These are phyloP conservation scores for Clinocottus analis DNA, from an alignment of 2,113 vertebrate species.

Conservation along the genomic window DNA sequence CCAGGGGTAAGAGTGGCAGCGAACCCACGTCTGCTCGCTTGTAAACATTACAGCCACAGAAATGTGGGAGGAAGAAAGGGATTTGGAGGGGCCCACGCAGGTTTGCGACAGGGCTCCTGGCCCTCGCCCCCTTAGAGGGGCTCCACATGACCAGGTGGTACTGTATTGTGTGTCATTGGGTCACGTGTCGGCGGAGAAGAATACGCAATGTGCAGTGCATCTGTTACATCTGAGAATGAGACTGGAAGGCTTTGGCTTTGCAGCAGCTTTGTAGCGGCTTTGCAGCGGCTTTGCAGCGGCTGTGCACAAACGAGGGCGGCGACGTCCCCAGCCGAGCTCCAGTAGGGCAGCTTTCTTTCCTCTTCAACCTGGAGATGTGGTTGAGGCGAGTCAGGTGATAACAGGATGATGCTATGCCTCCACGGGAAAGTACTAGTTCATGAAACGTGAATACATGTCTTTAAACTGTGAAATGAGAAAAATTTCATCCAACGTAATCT, in stretches of 20 bases:
- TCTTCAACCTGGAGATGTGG: neutral
- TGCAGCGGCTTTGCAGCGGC: slow-evolving; percentile 3
- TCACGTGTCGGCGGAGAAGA: slow-evolving; percentile 8
- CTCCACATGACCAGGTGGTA: slow-evolving; percentile 70
- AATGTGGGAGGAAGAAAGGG: slow-evolving; percentile 70
- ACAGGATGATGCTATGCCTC: neutral
- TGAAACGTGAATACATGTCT: neutral
- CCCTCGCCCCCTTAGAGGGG: slow-evolving; percentile 39
- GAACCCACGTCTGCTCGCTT: slow-evolving; percentile 65
- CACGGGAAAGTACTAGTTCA: neutral
- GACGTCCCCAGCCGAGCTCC: neutral
- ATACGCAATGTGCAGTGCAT: slow-evolving; percentile 45
- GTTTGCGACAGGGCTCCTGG: slow-evolving; percentile 54
- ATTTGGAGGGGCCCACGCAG: slow-evolving; percentile 70
- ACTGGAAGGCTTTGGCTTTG: neutral
- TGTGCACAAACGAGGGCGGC: neutral
- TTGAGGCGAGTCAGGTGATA: neutral
- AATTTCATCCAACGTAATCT: no score
- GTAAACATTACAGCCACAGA: slow-evolving; percentile 66
- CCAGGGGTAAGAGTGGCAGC: slow-evolving; percentile 76
- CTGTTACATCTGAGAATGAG: slow-evolving; percentile 37
- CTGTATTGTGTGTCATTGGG: slow-evolving; percentile 43
- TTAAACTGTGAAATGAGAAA: neutral
- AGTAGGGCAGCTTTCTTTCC: neutral
- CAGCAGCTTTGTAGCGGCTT: neutral